A percentile compares a stretch with the other conserved stretches of the same genome.
Conservation (phyloP, 2,113 vertebrate genomes). For the Odocoileus virginianus region DNA sequence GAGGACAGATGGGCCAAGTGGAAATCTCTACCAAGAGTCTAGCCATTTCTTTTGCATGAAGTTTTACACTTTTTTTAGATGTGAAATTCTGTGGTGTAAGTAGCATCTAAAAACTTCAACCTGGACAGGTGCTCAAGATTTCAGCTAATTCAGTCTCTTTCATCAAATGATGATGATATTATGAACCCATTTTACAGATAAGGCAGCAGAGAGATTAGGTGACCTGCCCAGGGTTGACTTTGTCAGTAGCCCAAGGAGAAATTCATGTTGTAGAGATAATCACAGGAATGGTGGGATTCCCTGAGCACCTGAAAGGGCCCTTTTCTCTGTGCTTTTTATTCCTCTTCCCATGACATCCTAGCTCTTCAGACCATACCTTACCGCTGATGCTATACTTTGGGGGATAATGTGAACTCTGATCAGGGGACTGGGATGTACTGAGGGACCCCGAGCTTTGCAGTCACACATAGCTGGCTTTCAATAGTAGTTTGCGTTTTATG, state of each 20-base stretch:
- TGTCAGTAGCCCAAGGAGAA: background rate
- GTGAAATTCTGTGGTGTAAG: background rate
- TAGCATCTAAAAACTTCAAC: background rate
- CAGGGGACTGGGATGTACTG: background rate
- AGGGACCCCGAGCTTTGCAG: background rate
- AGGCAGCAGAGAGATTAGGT: background rate
- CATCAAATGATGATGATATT: background rate
- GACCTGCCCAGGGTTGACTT: background rate
- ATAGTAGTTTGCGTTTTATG: background rate
- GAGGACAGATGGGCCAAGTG: background rate
- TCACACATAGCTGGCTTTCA: background rate
- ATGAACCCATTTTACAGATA: background rate
- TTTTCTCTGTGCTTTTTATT: background rate
- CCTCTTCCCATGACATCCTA: background rate
- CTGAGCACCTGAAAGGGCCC: background rate
- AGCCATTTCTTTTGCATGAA: background rate
- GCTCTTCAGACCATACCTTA: background rate
- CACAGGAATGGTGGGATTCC: background rate
- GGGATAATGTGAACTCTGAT: background rate
- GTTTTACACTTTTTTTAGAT: background rate
- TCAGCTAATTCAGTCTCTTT: background rate
- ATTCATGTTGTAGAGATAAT: background rate
- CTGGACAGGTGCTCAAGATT: background rate
- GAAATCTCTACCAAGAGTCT: background rate
- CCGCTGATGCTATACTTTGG: background rate